These are phyloP conservation scores for Phenacoccus solenopsis DNA, from an alignment of 1,140 invertebrate genomes.

Conservation along the genomic window DNA sequence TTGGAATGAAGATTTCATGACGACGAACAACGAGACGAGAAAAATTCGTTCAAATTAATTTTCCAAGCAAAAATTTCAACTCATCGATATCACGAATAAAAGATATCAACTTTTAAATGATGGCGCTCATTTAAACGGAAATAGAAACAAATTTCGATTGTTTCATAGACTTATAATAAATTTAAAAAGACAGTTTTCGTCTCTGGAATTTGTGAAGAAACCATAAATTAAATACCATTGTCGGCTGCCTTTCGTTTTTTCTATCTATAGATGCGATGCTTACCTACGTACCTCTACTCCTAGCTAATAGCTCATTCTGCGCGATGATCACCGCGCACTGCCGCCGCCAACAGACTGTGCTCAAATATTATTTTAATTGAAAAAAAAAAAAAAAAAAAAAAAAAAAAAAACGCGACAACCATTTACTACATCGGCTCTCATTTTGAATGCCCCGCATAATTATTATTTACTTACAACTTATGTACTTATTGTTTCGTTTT, in stretches of 20 bases:
- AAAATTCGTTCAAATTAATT: not conserved
- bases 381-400: too few relatives aligned
- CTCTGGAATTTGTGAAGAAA: not conserved
- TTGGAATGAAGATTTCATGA: too few relatives aligned
- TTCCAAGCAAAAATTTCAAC: not conserved
- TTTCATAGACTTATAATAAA: not conserved
- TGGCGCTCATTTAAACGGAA: constrained; percentile 3
- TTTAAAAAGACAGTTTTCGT: not conserved
- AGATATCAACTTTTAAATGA: constrained; percentile 8
- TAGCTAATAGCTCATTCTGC: too few relatives aligned
- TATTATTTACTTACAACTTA: not conserved
- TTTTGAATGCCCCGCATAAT: not conserved
- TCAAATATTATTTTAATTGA: too few relatives aligned
- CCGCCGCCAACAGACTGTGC: too few relatives aligned
- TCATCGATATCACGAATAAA: not conserved
- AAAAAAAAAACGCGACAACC: too few relatives aligned
- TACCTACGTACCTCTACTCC: too few relatives aligned
- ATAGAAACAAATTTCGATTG: not conserved
- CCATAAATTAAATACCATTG: not conserved
- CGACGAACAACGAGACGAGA: not conserved
- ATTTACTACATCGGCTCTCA: not conserved
- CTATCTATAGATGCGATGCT: too few relatives aligned
- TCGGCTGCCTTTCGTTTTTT: too few relatives aligned
- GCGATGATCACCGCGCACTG: too few relatives aligned
- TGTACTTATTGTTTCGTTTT: not conserved